A percentile compares a stretch with the other conserved stretches of the same genome.
Evolutionary conservation across 2,888 invertebrate species (phyloP).

Genomic region (Eristalinus aeneus): DNA sequence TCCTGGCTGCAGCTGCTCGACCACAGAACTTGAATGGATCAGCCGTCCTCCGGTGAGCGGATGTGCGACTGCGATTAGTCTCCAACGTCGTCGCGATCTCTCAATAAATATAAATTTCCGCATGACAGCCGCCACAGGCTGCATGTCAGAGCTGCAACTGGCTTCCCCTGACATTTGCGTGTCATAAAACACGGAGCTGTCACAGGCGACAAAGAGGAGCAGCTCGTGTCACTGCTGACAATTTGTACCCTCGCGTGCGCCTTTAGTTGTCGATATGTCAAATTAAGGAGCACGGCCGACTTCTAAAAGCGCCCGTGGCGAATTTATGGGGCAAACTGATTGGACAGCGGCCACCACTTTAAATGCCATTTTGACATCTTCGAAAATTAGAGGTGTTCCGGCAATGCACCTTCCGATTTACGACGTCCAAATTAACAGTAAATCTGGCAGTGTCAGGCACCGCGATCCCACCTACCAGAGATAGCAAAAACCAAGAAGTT

Average conservation of each 20-base stretch:
- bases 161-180: conserved; percentile 47
- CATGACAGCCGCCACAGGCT: conserved; percentile 22
- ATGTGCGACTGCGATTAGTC: conserved; percentile 44
- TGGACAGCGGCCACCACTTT: conserved; percentile 23
- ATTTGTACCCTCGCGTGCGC: neutral
- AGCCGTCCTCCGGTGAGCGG: conserved; percentile 54
- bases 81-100: conserved; percentile 13
- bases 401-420: conserved; percentile 30
- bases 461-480: conserved; percentile 21
- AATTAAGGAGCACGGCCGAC: conserved; percentile 4
- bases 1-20: conserved; percentile 43
- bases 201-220: conserved; percentile 20
- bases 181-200: conserved; percentile 56
- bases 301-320: conserved; percentile 1
- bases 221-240: neutral
- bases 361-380: conserved; percentile 26
- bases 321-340: conserved; percentile 42
- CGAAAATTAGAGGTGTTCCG: conserved; percentile 1
- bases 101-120: conserved; percentile 40
- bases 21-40: conserved; percentile 45
- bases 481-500: conserved; percentile 32
- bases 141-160: conserved; percentile 36
- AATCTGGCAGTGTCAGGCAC: conserved; percentile 43
- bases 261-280: conserved; percentile 28
- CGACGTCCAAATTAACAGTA: conserved; percentile 35